A percentile compares a stretch with the other conserved stretches of the same genome.
Conservation (phyloP, 92 coral and sea anemone genomes). For the Palythoa grandis region DNA sequence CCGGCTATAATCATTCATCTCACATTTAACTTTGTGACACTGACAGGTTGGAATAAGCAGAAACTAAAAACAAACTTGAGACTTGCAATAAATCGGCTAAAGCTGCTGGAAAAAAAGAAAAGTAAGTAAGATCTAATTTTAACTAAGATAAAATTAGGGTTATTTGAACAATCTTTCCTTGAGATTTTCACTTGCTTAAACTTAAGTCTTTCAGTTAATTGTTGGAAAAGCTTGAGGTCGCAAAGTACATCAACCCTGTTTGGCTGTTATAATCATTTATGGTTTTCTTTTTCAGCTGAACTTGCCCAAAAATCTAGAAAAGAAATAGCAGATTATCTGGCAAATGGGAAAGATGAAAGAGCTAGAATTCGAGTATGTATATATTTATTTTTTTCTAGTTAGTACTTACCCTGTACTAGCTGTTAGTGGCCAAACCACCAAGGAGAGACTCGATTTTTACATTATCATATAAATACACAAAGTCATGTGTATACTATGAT, state of each 20-base stretch:
- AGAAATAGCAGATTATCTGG: constrained; percentile 92
- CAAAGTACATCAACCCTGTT: no score
- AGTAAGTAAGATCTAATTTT: constrained; percentile 60
- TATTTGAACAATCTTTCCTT: neutral
- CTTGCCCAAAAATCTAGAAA: constrained; percentile 89
- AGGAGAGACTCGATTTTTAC: no score
- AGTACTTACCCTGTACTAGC: no score
- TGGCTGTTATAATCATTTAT: neutral
- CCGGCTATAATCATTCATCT: neutral
- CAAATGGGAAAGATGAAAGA: constrained; percentile 93
- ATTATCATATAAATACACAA: no score
- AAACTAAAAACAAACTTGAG: constrained; percentile 92
- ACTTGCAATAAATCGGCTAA: constrained; percentile 91
- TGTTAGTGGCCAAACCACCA: no score
- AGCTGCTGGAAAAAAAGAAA: constrained; percentile 94
- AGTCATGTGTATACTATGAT: no score
- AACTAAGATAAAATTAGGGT: neutral
- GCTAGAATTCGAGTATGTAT: constrained; percentile 91
- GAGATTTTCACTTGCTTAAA: neutral
- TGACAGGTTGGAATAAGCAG: constrained; percentile 90
- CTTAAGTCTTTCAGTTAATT: neutral
- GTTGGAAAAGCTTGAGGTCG: neutral
- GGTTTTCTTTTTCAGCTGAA: constrained; percentile 68
- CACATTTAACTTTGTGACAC: constrained; percentile 61
- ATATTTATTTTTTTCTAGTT: neutral